Percentiles rank a stretch among this genome's conserved stretches.
These are phyloP conservation scores for Parapsyche elsis DNA, from an alignment of 1,140 invertebrate species.

Conservation along the genomic window DNA sequence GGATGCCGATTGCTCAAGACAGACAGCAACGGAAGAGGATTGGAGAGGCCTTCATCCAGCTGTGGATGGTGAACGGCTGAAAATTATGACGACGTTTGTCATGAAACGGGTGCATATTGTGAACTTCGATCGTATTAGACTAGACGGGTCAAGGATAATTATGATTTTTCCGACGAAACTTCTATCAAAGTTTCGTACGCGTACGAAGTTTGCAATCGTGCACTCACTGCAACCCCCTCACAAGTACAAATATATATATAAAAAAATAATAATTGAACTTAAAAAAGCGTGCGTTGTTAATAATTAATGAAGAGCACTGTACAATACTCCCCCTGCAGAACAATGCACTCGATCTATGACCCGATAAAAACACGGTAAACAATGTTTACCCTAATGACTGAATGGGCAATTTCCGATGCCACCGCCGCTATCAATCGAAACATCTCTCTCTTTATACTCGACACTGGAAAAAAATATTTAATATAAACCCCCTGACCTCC, in stretches of 20 bases:
- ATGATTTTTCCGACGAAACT: too few species aligned
- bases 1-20: too few species aligned
- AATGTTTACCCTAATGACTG: conserved; percentile 55
- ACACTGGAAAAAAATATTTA: neutral
- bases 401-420: conserved; percentile 44
- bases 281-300: conserved; percentile 22
- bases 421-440: conserved; percentile 34
- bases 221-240: too few species aligned
- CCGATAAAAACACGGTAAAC: conserved; percentile 53
- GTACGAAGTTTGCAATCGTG: too few species aligned
- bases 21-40: too few species aligned
- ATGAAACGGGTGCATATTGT: too few species aligned
- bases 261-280: neutral
- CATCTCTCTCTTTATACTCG: neutral
- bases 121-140: too few species aligned
- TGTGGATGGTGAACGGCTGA: too few species aligned
- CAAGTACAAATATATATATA: neutral
- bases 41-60: too few species aligned
- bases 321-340: conserved; percentile 6
- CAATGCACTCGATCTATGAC: conserved; percentile 18
- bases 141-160: too few species aligned
- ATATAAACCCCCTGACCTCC: neutral
- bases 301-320: conserved; percentile 48
- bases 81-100: too few species aligned
- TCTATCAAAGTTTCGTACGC: too few species aligned